Evolutionary conservation across 2,888 invertebrate genomes (phyloP).

Genomic region (Clanis bilineata): DNA sequence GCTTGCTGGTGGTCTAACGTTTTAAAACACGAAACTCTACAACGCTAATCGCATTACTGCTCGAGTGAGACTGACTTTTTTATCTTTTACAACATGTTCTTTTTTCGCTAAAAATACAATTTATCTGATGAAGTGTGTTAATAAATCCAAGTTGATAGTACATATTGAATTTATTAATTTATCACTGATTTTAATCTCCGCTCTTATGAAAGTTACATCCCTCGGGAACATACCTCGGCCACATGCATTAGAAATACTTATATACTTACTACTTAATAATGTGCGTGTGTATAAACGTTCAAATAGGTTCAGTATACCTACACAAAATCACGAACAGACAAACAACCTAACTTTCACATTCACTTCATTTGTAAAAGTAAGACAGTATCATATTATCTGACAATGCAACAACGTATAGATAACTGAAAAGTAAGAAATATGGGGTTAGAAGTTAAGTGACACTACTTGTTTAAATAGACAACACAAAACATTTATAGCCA

Average conservation of each 20-base stretch:
- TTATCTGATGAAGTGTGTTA: background rate
- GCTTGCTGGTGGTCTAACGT: slow-evolving; percentile 40
- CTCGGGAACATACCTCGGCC: no score
- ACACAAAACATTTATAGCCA: background rate
- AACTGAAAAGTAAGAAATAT: background rate
- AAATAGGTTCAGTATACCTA: no score
- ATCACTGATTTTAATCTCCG: no score
- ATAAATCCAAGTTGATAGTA: background rate
- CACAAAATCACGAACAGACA: no score
- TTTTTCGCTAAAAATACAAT: background rate
- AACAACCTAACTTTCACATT: no score
- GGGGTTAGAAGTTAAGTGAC: background rate
- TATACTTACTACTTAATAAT: no score
- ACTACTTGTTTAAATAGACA: background rate
- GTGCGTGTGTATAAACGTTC: no score
- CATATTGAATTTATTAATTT: background rate
- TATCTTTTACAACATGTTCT: background rate
- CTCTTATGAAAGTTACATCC: no score
- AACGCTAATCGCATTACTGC: slow-evolving; percentile 40
- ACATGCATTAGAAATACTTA: no score
- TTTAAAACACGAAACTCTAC: slow-evolving; percentile 42
- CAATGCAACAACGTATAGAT: background rate
- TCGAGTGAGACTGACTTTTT: slow-evolving; percentile 12
- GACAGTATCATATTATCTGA: no score
- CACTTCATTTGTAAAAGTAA: no score